These are phyloP conservation scores for Amphiprion clarkii DNA, from an alignment of 2,797 vertebrate genomes.

Conservation along the genomic window DNA sequence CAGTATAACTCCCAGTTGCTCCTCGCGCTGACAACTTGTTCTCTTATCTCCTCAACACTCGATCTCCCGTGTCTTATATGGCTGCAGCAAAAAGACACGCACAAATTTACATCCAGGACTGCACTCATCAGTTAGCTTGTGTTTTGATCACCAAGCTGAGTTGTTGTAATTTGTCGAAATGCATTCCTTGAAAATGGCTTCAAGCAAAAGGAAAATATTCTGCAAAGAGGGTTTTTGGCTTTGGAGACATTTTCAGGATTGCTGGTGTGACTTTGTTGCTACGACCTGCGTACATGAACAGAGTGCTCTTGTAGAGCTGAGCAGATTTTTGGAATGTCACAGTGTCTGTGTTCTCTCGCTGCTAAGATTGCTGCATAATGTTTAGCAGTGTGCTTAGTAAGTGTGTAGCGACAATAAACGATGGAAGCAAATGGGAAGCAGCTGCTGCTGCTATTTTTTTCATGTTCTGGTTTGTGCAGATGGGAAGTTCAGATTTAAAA, in stretches of 20 bases:
- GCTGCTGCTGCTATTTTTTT: neutral
- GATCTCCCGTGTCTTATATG: slow-evolving; percentile 51
- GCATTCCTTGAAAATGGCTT: slow-evolving; percentile 9
- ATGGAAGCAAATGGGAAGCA: slow-evolving; percentile 4
- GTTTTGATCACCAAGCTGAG: slow-evolving; percentile 39
- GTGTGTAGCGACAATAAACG: slow-evolving; percentile 6
- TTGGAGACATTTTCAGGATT: neutral
- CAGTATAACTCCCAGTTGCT: slow-evolving; percentile 56
- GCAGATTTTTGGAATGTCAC: slow-evolving; percentile 7
- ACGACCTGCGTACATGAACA: neutral
- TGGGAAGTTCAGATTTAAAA: neutral
- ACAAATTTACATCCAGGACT: slow-evolving; percentile 53
- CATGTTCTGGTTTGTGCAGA: slow-evolving; percentile 11
- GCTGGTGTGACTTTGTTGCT: neutral
- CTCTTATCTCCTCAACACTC: slow-evolving; percentile 59
- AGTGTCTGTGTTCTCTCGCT: neutral
- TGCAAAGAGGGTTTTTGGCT: neutral
- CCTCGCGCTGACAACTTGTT: slow-evolving; percentile 58
- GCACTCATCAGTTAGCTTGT: slow-evolving; percentile 39
- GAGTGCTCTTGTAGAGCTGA: slow-evolving; percentile 19
- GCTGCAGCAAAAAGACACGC: slow-evolving; percentile 19
- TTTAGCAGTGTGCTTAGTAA: neutral
- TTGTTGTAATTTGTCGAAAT: slow-evolving; percentile 36
- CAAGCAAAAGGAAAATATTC: slow-evolving; percentile 4
- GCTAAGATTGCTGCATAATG: slow-evolving; percentile 4